phyloP scores from a whole-genome alignment of 2,888 invertebrate genomes.

The Diaprepes abbreviatus region DNA sequence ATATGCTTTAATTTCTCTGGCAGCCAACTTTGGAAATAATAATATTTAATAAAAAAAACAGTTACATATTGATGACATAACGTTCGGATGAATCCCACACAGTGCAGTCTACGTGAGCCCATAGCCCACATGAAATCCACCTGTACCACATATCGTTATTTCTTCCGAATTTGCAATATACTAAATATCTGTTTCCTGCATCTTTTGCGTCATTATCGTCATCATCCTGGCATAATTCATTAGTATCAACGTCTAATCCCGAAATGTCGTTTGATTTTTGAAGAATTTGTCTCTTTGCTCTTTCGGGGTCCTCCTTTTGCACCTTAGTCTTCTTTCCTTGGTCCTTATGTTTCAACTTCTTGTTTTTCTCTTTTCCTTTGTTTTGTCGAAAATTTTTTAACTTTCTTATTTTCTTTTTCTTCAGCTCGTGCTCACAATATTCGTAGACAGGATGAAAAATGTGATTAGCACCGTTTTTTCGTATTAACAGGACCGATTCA shows the following conservation, averaged over 20 bases:
- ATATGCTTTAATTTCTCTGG: too few relatives aligned
- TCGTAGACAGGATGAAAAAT: conserved; percentile 51
- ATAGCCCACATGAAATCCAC: background rate
- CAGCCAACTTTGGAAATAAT: too few relatives aligned
- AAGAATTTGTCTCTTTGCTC: background rate
- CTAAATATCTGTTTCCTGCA: conserved; percentile 39
- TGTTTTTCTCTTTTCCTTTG: conserved; percentile 32
- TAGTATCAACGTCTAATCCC: conserved; percentile 29
- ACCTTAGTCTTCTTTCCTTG: conserved; percentile 23
- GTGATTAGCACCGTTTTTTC: conserved; percentile 59
- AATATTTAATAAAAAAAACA: too few relatives aligned
- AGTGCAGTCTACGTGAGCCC: too few relatives aligned
- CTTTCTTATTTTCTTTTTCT: conserved; percentile 50
- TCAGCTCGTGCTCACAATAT: conserved; percentile 46
- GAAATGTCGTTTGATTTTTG: background rate
- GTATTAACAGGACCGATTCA: conserved; percentile 55
- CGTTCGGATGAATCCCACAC: too few relatives aligned
- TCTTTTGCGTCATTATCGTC: conserved; percentile 37
- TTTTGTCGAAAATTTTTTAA: background rate
- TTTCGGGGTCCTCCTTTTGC: conserved; percentile 15
- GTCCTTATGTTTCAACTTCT: conserved; percentile 22
- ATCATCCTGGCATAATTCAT: conserved; percentile 11
- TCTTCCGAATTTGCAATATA: conserved; percentile 34
- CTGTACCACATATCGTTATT: conserved; percentile 13
- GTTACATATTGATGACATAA: too few relatives aligned